Evolutionary conservation across 2,888 invertebrate species (phyloP).

Genomic region (Hermaeophaga mercurialis): DNA sequence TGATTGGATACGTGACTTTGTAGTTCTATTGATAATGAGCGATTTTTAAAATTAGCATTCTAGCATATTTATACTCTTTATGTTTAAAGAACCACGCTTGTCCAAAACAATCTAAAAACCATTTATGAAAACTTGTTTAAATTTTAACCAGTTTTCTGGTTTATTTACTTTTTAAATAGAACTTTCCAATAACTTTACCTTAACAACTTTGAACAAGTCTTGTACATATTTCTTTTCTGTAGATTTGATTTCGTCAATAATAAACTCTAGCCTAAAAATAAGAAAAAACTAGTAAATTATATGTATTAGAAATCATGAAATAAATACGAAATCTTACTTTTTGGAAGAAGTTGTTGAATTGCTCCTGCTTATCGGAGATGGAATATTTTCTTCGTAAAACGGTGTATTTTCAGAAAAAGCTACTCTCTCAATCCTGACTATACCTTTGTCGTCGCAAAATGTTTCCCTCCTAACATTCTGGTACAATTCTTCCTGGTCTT

Average conservation of each 20-base stretch:
- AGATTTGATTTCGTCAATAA: slow-evolving; percentile 50
- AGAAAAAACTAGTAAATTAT: not conserved
- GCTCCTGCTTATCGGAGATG: slow-evolving; percentile 19
- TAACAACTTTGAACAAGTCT: slow-evolving; percentile 47
- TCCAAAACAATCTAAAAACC: no score
- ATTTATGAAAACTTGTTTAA: no score
- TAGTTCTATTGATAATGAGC: no score
- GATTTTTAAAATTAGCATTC: no score
- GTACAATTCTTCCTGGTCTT: slow-evolving; percentile 21
- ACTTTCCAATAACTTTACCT: no score
- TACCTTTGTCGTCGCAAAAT: slow-evolving; percentile 40
- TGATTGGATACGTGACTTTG: no score
- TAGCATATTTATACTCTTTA: no score
- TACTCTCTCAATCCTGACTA: slow-evolving; percentile 42
- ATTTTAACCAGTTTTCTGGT: no score
- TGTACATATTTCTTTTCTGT: slow-evolving; percentile 52
- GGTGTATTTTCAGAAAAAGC: slow-evolving; percentile 18
- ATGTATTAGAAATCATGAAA: no score
- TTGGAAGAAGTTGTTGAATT: slow-evolving; percentile 23
- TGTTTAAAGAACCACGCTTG: no score
- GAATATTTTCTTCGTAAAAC: not conserved
- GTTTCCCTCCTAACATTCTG: slow-evolving; percentile 39
- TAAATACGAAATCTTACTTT: slow-evolving; percentile 23
- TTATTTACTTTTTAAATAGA: no score
- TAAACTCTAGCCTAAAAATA: slow-evolving; percentile 46